phyloP scores from a whole-genome alignment of 1,140 invertebrate species.

The Vollenhovia emeryi region DNA sequence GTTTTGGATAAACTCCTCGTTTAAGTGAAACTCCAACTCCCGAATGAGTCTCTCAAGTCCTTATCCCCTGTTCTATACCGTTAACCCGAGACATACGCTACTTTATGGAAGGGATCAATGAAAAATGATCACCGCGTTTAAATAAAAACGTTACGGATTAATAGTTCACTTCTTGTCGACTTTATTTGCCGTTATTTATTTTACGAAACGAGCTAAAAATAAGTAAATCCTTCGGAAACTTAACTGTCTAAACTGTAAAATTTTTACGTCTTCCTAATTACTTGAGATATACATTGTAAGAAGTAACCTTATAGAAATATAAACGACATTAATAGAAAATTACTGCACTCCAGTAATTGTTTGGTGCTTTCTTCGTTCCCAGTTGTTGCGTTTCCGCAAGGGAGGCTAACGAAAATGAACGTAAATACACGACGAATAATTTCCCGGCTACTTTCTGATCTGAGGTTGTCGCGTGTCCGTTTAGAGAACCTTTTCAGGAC shows the following conservation, averaged over 20 bases:
- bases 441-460: not conserved
- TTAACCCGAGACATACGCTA: conserved; percentile 6
- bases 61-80: conserved; percentile 1
- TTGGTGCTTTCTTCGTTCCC: too few species aligned
- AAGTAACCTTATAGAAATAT: too few species aligned
- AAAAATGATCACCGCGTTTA: not conserved
- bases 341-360: too few species aligned
- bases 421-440: not conserved
- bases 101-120: not conserved
- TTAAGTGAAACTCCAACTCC: conserved; percentile 70
- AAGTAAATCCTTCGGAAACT: not conserved
- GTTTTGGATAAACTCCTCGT: conserved; percentile 73
- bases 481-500: conserved; percentile 64
- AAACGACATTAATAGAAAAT: too few species aligned
- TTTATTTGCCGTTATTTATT: not conserved
- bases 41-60: conserved; percentile 29
- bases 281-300: not conserved
- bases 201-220: not conserved
- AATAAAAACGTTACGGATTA: conserved; percentile 25
- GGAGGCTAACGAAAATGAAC: not conserved
- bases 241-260: not conserved
- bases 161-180: not conserved
- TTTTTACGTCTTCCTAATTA: not conserved
- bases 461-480: conserved; percentile 61
- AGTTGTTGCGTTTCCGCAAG: too few species aligned